Conservation (phyloP, 2,113 vertebrate genomes). For the Colaptes auratus region DNA sequence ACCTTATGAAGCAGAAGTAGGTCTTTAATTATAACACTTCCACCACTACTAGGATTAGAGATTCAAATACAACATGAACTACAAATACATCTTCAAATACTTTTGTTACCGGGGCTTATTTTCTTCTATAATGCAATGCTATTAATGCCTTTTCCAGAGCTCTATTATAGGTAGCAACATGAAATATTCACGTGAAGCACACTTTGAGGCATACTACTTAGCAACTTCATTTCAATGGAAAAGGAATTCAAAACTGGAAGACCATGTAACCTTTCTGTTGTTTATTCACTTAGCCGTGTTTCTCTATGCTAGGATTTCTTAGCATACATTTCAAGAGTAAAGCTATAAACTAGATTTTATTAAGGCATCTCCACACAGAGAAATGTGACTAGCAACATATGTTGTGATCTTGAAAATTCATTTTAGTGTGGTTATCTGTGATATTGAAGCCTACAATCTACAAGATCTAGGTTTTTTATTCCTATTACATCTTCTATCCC, state of each 20-base stretch:
- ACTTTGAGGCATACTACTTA: not conserved
- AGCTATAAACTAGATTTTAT: not conserved
- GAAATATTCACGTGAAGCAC: not conserved
- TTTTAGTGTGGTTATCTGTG: not conserved
- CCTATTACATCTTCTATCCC: not conserved
- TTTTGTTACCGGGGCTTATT: not conserved
- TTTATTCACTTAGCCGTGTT: rapidly evolving
- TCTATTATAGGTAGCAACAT: not conserved
- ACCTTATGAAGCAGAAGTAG: not conserved
- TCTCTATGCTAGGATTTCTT: not conserved
- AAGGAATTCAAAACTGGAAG: not conserved
- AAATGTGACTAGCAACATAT: not conserved
- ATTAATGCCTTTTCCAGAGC: not conserved
- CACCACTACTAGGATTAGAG: not conserved
- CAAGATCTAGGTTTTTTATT: not conserved
- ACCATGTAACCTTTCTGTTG: not conserved
- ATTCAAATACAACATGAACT: not conserved
- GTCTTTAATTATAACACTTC: not conserved
- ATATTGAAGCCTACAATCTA: not conserved
- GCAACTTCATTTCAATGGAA: not conserved
- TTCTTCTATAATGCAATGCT: not conserved
- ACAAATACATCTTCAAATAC: not conserved
- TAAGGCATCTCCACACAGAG: not conserved
- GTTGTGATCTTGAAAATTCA: not conserved
- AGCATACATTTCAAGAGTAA: not conserved